These are phyloP conservation scores for Chromobotia macracanthus DNA, from an alignment of 2,797 vertebrate species.

Conservation along the genomic window DNA sequence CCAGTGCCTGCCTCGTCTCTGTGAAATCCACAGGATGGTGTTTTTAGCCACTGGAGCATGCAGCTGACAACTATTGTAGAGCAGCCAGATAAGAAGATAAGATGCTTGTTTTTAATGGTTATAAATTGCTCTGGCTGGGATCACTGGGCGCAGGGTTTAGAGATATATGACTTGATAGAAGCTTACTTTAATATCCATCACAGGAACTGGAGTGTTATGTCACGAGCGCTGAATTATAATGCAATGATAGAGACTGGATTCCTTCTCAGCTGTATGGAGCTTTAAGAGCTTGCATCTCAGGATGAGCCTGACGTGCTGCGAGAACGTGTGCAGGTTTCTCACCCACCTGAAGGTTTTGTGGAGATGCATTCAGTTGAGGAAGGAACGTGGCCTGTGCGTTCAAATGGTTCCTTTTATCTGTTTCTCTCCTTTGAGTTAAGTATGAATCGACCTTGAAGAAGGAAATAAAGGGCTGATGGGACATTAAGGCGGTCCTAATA, in stretches of 20 bases:
- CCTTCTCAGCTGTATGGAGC: background rate
- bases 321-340: conserved; percentile 11
- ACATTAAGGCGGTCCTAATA: conserved; percentile 51
- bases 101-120: conserved; percentile 49
- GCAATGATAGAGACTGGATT: conserved; percentile 24
- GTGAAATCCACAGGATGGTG: conserved; percentile 30
- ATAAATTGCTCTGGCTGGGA: conserved; percentile 44
- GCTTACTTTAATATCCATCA: conserved; percentile 49
- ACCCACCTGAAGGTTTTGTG: conserved; percentile 6
- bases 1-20: conserved; percentile 11
- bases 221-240: conserved; percentile 24
- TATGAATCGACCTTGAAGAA: conserved; percentile 58
- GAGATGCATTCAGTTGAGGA: conserved; percentile 34
- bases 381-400: conserved; percentile 34
- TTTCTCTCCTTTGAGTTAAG: conserved; percentile 39
- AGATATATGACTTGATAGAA: conserved; percentile 45
- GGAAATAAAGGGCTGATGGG: conserved; percentile 49
- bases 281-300: background rate
- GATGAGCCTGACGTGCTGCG: background rate
- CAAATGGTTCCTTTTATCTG: conserved; percentile 49
- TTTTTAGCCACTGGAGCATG: conserved; percentile 43
- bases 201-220: conserved; percentile 40
- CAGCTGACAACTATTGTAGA: conserved; percentile 43
- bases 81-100: conserved; percentile 54
- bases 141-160: conserved; percentile 33